Percentiles rank a stretch among this genome's conserved stretches.
phyloP scores from a whole-genome alignment of 2,113 vertebrate species.

The mouse (Mus musculus) region DNA sequence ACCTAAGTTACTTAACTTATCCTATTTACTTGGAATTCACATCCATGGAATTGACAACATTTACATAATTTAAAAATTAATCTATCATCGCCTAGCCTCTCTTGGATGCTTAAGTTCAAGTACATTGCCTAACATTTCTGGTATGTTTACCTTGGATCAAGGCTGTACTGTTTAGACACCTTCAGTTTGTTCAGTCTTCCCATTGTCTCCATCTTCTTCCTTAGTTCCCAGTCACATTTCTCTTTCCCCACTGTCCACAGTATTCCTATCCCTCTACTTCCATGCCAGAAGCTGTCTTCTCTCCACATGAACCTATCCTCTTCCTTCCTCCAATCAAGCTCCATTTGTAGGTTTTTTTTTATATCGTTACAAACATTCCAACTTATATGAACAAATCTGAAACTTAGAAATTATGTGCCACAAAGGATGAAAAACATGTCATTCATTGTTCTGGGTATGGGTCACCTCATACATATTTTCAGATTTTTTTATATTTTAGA shows the following conservation, averaged over 20 bases:
- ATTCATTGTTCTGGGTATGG: background rate
- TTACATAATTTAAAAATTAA: background rate
- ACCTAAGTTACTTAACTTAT: background rate
- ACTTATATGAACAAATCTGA: background rate
- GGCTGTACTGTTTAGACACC: accelerated
- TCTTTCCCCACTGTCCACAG: too few relatives aligned
- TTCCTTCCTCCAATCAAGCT: background rate
- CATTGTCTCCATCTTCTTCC: background rate
- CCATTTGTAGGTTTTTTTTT: background rate
- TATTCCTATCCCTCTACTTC: background rate
- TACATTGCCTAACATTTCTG: background rate
- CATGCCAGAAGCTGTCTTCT: background rate
- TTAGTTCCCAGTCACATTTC: background rate
- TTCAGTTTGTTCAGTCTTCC: background rate
- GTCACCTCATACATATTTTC: background rate
- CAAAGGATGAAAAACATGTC: background rate
- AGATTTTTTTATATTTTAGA: background rate
- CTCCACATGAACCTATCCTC: background rate
- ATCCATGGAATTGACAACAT: background rate
- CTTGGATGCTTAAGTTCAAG: background rate
- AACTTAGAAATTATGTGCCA: too few relatives aligned
- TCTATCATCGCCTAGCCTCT: background rate
- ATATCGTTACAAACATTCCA: background rate
- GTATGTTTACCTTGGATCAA: background rate
- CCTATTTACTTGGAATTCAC: background rate